Evolutionary conservation across 2,888 invertebrate genomes (phyloP), one percentile per base, ranked within the genome.

Genomic region (Chironomus riparius): DNA sequence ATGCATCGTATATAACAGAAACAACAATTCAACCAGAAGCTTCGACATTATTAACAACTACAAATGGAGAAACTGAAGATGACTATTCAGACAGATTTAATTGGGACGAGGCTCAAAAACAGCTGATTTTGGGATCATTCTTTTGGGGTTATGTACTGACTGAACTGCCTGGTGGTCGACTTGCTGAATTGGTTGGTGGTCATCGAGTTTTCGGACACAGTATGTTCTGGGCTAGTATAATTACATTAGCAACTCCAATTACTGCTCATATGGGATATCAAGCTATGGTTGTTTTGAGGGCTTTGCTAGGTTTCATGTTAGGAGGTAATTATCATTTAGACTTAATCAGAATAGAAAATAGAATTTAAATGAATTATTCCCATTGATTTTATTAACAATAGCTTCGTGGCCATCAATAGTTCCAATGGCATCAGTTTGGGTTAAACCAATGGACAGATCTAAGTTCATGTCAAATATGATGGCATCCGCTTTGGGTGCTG

Each of bases 381-480:
- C 10, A 24, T 24, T 69, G 47, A n/a, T 38, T 69, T 15, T 28
- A 62, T 68, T 38, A 18, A 13, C 47, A 47, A 28, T 68, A 71
- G 95, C 93, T 13, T 93, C 94, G 7, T 97, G 96, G 92, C 97
- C 97, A 0, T 93, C 96, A 5, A 95, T 97, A 81, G 93, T 95
- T 77, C 93, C 95, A 4, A 91, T 98, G 88, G 94, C 95, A 56
- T 93, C 95, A 6, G 91, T 91, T 78, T 98, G 97, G 97, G 93
- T 97, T 77, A 97, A 97, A 6, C 96, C 96, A 12, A 88, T 92
- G 87, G 97, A 98, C 82, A 88, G 97, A 78, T 94, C 95, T 65
- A 94, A 95, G 83, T 93, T 97, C 83, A 93, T 96, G 83, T 92
- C 95, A 7, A 92, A 94, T 81, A 93, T 94, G 92, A 93, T 94